Evolutionary conservation across 2,797 vertebrate species (phyloP), one percentile per base, ranked within the genome.

Genomic region (Coranthus polyacanthus): DNA sequence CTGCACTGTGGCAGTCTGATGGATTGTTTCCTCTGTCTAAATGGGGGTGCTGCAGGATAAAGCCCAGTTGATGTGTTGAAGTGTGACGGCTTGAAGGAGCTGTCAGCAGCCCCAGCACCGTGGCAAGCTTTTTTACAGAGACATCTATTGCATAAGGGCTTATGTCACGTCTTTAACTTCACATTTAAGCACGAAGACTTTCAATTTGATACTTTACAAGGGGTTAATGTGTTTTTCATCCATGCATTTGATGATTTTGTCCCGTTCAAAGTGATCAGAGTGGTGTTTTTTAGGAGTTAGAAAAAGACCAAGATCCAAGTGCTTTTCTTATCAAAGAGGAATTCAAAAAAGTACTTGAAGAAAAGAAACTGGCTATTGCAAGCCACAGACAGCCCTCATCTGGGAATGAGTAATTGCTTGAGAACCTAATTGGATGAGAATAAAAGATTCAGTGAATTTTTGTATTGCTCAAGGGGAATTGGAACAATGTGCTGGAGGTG

Each of bases 51-150:
- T 74, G 58, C 72, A 66, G 54, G 82, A 89, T 79, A 68, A 69
- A 87, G 72, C 26, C 64, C 79, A 83, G 81, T 66, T 21, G 38
- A 77, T 58, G 70, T 78, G 82, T 63, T 78, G 78, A 84, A 77
- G 72, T 82, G 62, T 64, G 56, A 73, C 53, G 22, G 68, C 61
- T 68, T 57, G 70, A 83, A 74, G 59, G 75, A 60, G 58, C 75
- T 79, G 86, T 89, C 80, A 50, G 75, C 80, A 32, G 75, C 53
- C 50, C 26, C 42, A 4, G 56, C 64, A 58, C 69, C 59, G 4
- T 10, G 32, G 46, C 58, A 41, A 54, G 54, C 38, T 41, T 50
- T 41, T 36, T 36, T 68, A 68, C 36, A 7, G 20, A 37, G 67
- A 36, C 18, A 4, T n/a, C n/a, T 5, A 16, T 64, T 62, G 58